Base-by-base conservation (phyloP, 2,797 vertebrate genomes). In the Pygocentrus nattereri region DNA sequence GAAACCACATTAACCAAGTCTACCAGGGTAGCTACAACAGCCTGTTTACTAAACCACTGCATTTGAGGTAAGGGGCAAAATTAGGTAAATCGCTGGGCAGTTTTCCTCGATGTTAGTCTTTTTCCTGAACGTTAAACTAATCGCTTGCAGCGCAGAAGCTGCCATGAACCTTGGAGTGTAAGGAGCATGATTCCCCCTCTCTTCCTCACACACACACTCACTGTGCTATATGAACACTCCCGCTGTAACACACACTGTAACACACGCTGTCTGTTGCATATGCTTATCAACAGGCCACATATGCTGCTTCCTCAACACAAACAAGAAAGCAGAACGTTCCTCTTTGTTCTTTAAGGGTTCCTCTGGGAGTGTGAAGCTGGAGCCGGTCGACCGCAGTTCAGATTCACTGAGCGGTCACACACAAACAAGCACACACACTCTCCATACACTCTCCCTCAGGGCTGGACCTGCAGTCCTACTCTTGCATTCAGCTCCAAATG, bases 241-340 rank as follows among this genome's bases (percentile, higher is more conserved):
- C 64, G 27, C 56, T 59, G 67, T 27, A 49, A 71, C 64, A 59
- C 69, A 79, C 64, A 27, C 56, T 59, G 67, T 27, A 49, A 71
- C 64, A 59, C 69, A 79, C 49, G 44, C 67, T 69, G 71, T 77
- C 61, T 50, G 74, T 18, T 65, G 65, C 81, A 78, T 76, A 54
- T 74, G 74, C 81, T 88, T 88, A 83, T 88, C 85, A 82, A 67
- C 47, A n/a, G 69, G 56, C 83, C 81, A 84, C 82, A 85, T 81
- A 83, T 13, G 68, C 75, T 75, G 25, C 61, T 74, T 81, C 70
- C 65, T 44, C 21, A 74, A 56, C 76, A 81, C 82, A 76, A 76
- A 84, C 77, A 80, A 73, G 79, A 76, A 78, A 82, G 81, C 56
- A 41, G 75, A 50, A 82, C 69, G 83, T 67, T 62, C 82, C 38